phyloP scores from a whole-genome alignment of 2,797 vertebrate species.

The Cryptoblepharus egeriae region DNA sequence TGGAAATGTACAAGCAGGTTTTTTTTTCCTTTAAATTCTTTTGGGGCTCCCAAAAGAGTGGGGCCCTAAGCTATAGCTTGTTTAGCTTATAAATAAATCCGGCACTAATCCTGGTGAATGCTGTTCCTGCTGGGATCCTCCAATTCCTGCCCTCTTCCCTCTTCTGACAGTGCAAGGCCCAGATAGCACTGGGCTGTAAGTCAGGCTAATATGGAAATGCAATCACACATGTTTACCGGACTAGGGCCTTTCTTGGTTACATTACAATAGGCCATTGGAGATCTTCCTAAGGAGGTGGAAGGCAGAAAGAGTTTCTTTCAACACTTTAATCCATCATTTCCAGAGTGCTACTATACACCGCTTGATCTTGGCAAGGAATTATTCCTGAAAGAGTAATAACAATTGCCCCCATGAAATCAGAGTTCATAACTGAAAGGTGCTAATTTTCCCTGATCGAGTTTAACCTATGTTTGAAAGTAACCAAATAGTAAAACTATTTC shows the following conservation, averaged over 20 bases:
- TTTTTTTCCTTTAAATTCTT: too few relatives aligned
- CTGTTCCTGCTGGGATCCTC: too few relatives aligned
- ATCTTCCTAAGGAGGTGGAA: constrained; percentile 51
- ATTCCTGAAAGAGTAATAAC: constrained; percentile 63
- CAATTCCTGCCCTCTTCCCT: too few relatives aligned
- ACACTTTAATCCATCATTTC: constrained; percentile 63
- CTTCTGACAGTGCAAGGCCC: too few relatives aligned
- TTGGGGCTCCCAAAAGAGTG: too few relatives aligned
- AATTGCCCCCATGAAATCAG: constrained; percentile 55
- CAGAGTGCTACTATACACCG: constrained; percentile 51
- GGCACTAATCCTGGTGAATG: too few relatives aligned
- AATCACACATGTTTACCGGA: background rate
- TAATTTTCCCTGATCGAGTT: constrained; percentile 62
- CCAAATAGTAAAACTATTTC: constrained; percentile 49
- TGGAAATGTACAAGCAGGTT: too few relatives aligned
- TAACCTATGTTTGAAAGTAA: constrained; percentile 43
- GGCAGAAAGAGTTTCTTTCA: constrained; percentile 53
- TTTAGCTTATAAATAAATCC: too few relatives aligned
- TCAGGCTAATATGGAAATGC: background rate
- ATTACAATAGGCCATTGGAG: constrained; percentile 31
- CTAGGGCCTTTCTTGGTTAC: constrained; percentile 29
- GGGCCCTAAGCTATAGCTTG: too few relatives aligned
- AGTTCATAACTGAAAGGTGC: constrained; percentile 62
- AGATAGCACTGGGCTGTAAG: too few relatives aligned
- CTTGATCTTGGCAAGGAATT: constrained; percentile 64